phyloP scores from a whole-genome alignment of 2,797 vertebrate species.

The Jordanella pulchra region DNA sequence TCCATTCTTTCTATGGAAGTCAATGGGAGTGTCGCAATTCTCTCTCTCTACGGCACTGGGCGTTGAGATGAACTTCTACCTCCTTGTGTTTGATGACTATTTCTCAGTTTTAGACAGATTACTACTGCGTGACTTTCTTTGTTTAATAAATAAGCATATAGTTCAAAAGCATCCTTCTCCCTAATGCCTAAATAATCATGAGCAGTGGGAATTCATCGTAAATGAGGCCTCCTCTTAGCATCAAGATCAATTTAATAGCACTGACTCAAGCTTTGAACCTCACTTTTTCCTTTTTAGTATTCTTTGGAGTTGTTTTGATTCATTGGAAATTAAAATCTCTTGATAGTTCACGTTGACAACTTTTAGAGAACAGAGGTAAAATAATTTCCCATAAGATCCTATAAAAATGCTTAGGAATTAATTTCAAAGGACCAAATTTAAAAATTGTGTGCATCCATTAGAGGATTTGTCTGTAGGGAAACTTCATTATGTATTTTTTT shows the following conservation, averaged over 20 bases:
- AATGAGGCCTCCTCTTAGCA: constrained; percentile 66
- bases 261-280: constrained; percentile 59
- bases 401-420: constrained; percentile 32
- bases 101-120: constrained; percentile 19
- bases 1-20: no score
- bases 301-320: constrained; percentile 42
- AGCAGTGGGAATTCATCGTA: constrained; percentile 65
- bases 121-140: constrained; percentile 43
- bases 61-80: constrained; percentile 5
- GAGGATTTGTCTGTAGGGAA: constrained; percentile 9
- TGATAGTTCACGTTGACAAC: constrained; percentile 54
- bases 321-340: constrained; percentile 43
- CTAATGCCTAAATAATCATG: constrained; percentile 58
- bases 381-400: constrained; percentile 42
- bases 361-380: constrained; percentile 51
- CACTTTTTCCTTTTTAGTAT: constrained; percentile 7
- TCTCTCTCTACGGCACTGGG: constrained; percentile 41
- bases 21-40: no score
- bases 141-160: constrained; percentile 46
- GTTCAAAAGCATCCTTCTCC: constrained; percentile 59
- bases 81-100: constrained; percentile 14
- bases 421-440: constrained; percentile 31
- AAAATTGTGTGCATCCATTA: constrained; percentile 1
- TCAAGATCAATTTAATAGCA: constrained; percentile 57
- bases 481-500: not conserved